Conservation (phyloP, 92 coral and sea anemone species). For the Muricea muricata region DNA sequence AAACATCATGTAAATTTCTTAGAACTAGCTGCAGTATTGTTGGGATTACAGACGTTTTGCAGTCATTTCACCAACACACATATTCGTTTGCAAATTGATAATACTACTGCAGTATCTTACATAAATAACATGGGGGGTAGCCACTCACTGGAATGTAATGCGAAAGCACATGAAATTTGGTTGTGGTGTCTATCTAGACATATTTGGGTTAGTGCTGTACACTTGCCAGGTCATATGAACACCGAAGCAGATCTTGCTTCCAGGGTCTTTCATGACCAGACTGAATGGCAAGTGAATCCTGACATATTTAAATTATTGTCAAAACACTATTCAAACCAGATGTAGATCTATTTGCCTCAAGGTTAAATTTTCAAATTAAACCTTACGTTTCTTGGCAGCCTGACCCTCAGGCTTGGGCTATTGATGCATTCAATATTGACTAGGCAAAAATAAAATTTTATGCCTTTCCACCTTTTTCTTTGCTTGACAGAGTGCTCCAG, state of each 20-base stretch:
- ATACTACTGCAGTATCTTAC: constrained; percentile 49
- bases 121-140: constrained; percentile 62
- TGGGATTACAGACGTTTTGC: constrained; percentile 44
- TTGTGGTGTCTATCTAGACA: background rate
- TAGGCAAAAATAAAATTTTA: constrained; percentile 50
- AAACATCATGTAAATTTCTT: constrained; percentile 49
- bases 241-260: constrained; percentile 7
- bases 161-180: constrained; percentile 48
- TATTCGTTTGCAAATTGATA: constrained; percentile 49
- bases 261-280: no score
- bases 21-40: constrained; percentile 45
- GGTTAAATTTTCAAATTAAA: constrained; percentile 53
- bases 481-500: constrained; percentile 57
- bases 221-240: constrained; percentile 22
- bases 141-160: constrained; percentile 42
- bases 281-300: constrained; percentile 62
- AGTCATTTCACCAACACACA: constrained; percentile 10
- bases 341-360: constrained; percentile 66
- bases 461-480: constrained; percentile 69
- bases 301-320: constrained; percentile 15
- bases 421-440: constrained; percentile 60
- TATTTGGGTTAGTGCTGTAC: constrained; percentile 31
- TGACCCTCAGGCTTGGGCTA: constrained; percentile 68
- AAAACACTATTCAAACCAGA: background rate
- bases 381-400: constrained; percentile 65